Percentiles rank a stretch among this genome's conserved stretches.
phyloP scores from a whole-genome alignment of 2,113 vertebrate genomes.

The Chaetops frenatus region DNA sequence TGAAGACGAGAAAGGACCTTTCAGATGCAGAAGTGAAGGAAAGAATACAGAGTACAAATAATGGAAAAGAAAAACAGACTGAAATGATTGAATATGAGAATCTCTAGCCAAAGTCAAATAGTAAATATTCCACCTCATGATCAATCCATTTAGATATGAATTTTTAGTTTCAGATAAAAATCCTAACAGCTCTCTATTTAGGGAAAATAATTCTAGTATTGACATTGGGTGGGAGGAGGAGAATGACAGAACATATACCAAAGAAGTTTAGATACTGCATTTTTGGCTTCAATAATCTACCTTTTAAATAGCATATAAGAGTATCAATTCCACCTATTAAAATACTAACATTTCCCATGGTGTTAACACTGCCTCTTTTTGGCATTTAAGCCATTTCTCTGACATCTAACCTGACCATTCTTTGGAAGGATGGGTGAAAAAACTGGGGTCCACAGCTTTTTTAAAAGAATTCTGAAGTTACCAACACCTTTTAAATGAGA shows the following conservation, averaged over 20 bases:
- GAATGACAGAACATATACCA: not conserved
- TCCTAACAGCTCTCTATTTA: not conserved
- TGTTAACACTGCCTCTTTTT: not conserved
- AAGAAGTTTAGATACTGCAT: not conserved
- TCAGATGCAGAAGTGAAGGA: conserved; percentile 42
- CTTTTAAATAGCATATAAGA: not conserved
- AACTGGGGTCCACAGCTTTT: not conserved
- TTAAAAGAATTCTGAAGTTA: not conserved
- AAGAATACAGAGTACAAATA: conserved; percentile 52
- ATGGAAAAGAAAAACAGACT: conserved; percentile 10
- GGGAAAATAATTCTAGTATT: not conserved
- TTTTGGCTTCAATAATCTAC: not conserved
- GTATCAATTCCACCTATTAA: not conserved
- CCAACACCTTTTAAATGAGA: not conserved
- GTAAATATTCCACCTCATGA: not conserved
- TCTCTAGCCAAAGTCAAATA: not conserved
- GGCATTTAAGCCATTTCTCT: not conserved
- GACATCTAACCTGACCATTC: not conserved
- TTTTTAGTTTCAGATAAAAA: not conserved
- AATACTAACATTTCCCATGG: not conserved
- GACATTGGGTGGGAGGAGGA: not conserved
- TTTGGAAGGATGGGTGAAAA: not conserved
- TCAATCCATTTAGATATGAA: not conserved
- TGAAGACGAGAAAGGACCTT: conserved; percentile 71
- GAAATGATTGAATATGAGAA: not conserved